phyloP scores from a whole-genome alignment of 2,797 vertebrate genomes.

The Tiaroga cobitis region DNA sequence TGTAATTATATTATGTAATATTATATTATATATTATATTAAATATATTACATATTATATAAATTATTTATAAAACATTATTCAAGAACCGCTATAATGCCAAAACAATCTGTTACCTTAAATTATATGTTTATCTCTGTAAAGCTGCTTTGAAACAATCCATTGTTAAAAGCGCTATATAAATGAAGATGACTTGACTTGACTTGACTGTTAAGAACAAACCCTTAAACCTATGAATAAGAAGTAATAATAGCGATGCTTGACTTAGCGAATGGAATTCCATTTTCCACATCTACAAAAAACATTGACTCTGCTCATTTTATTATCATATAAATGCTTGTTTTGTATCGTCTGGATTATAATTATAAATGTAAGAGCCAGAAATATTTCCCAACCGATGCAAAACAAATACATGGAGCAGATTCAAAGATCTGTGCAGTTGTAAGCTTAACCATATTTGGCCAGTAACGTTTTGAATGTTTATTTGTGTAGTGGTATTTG shows the following conservation, averaged over 20 bases:
- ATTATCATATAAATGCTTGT: slow-evolving; percentile 30
- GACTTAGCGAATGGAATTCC: slow-evolving; percentile 59
- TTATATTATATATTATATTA: no score
- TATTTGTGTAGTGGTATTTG: slow-evolving; percentile 65
- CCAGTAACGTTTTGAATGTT: slow-evolving; percentile 53
- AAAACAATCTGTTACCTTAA: no score
- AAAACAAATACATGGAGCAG: slow-evolving; percentile 48
- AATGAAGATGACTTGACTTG: no score
- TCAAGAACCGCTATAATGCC: no score
- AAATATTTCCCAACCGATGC: slow-evolving; percentile 68
- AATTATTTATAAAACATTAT: no score
- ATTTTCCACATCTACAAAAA: slow-evolving; percentile 72
- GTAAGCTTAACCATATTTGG: slow-evolving; percentile 59
- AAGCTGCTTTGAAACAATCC: no score
- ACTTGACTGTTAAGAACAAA: no score
- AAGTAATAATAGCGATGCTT: slow-evolving; percentile 5
- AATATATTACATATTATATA: no score
- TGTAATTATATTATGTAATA: no score
- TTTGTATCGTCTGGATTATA: slow-evolving; percentile 58
- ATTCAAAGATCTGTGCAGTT: slow-evolving; percentile 42
- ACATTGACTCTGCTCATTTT: slow-evolving; percentile 68
- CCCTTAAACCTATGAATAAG: not conserved
- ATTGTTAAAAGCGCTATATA: no score
- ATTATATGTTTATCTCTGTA: no score
- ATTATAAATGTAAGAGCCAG: slow-evolving; percentile 65